Evolutionary conservation across 2,113 vertebrate genomes (phyloP).

Genomic region (Uria aalge): DNA sequence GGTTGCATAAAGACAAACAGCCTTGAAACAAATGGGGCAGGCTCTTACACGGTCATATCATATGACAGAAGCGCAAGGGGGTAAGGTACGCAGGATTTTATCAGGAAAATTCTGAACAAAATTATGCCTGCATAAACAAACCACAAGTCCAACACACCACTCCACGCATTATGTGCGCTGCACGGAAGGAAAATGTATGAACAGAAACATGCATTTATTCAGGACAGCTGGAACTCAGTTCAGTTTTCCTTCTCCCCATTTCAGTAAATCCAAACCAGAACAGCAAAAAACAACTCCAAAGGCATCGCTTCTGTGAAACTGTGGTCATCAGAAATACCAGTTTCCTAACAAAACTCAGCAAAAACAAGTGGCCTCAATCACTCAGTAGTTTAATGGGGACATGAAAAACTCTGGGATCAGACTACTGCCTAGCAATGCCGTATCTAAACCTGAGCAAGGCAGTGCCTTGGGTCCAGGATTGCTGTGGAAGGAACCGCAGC

Average conservation of each 20-base stretch:
- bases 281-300: background rate
- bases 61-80: background rate
- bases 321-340: background rate
- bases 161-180: background rate
- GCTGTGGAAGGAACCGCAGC: background rate
- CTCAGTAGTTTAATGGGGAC: background rate
- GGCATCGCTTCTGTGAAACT: background rate
- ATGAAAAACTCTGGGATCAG: background rate
- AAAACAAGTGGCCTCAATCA: background rate
- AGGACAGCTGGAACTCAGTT: background rate
- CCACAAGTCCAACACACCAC: background rate
- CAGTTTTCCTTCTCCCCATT: background rate
- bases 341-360: background rate
- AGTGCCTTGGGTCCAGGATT: background rate
- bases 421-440: background rate
- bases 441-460: background rate
- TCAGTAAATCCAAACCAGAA: background rate
- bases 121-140: background rate
- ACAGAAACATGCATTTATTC: background rate
- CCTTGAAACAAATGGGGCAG: background rate
- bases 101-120: background rate
- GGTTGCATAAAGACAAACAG: background rate
- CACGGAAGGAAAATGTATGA: background rate
- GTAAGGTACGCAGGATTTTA: background rate
- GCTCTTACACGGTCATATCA: accelerated